A percentile compares a stretch with the other conserved stretches of the same genome.
These are phyloP conservation scores for Rugalucina vietnamica DNA, from an alignment of 2,888 invertebrate species.

Conservation along the genomic window DNA sequence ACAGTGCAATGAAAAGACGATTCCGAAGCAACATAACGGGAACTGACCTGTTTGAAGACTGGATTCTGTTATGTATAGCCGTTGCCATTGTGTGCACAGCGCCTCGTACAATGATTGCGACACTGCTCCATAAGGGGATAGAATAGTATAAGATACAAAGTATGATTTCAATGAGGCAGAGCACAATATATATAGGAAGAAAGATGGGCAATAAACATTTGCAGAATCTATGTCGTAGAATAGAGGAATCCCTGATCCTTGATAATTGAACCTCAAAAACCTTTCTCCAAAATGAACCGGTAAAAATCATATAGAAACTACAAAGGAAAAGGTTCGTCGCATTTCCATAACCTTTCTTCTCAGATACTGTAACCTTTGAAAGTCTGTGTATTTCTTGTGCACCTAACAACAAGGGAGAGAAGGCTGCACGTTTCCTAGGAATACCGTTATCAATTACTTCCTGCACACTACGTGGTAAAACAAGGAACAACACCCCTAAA, in stretches of 20 bases:
- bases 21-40: neutral
- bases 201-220: neutral
- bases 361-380: neutral
- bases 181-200: conserved; percentile 17
- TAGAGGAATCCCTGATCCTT: neutral
- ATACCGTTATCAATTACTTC: neutral
- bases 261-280: neutral
- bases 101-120: neutral
- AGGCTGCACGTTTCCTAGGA: neutral
- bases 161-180: conserved; percentile 22
- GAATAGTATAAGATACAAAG: conserved; percentile 31
- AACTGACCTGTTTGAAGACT: neutral
- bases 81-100: neutral
- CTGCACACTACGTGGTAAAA: neutral
- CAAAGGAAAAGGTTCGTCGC: neutral
- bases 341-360: neutral
- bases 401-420: neutral
- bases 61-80: neutral
- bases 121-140: neutral
- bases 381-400: neutral
- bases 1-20: neutral
- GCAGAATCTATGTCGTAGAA: neutral
- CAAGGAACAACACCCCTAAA: neutral
- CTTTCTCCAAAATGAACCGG: neutral
- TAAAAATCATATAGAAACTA: conserved; percentile 2